A percentile compares a stretch with the other conserved stretches of the same genome.
phyloP scores from a whole-genome alignment of 2,888 invertebrate species.

The Carterocephalus palaemon region DNA sequence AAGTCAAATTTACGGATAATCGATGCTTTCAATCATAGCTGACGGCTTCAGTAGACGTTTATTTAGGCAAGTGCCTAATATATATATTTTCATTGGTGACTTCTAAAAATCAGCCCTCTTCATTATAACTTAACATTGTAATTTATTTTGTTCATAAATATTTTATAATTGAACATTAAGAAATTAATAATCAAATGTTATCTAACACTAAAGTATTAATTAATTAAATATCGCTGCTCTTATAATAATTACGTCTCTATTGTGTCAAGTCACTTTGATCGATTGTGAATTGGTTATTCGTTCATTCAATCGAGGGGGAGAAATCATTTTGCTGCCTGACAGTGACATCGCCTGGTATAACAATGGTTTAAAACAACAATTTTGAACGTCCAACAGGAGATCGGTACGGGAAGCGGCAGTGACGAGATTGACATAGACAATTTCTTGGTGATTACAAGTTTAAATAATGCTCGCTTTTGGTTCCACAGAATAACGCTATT shows the following conservation, averaged over 20 bases:
- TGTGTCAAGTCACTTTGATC: slow-evolving; percentile 3
- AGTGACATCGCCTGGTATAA: slow-evolving; percentile 9
- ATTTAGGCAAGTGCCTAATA: slow-evolving; percentile 1
- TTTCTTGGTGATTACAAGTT: slow-evolving; percentile 69
- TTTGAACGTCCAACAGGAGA: slow-evolving; percentile 58
- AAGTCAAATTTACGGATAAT: slow-evolving; percentile 24
- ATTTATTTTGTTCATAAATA: too few species aligned
- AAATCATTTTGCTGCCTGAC: slow-evolving; percentile 8
- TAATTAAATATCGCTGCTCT: slow-evolving; percentile 3
- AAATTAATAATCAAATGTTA: too few species aligned
- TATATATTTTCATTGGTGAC: slow-evolving; percentile 1
- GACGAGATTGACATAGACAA: slow-evolving; percentile 77
- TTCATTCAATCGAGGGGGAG: slow-evolving; percentile 9
- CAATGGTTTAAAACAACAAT: slow-evolving; percentile 18
- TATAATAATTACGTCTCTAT: slow-evolving; percentile 7
- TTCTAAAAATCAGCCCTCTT: too few species aligned
- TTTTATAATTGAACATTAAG: too few species aligned
- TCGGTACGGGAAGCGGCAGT: slow-evolving; percentile 67
- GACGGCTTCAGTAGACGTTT: slow-evolving; percentile 13
- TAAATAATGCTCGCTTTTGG: slow-evolving; percentile 28
- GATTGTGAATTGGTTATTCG: slow-evolving; percentile 6
- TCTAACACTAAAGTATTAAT: not conserved
- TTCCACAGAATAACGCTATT: slow-evolving; percentile 6
- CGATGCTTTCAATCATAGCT: slow-evolving; percentile 24
- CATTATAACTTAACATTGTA: too few species aligned